Base-by-base conservation (phyloP, 2,888 invertebrate species). In the Philereme vetulata region DNA sequence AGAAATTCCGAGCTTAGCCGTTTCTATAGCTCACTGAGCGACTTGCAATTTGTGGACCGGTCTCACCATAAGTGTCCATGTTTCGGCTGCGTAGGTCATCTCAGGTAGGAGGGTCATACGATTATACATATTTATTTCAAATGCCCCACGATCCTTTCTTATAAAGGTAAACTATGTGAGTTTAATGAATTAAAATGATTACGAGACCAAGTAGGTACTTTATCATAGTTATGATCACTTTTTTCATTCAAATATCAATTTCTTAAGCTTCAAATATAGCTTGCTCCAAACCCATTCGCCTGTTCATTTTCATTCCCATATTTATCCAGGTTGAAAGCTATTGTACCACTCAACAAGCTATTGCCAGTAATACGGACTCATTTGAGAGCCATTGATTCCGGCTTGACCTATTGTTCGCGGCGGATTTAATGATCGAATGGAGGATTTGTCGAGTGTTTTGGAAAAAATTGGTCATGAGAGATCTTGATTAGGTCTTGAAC, bases 351-450 rank as follows among this genome's bases (percentile, higher is more conserved):
- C 60, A 69, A 66, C 59, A 61, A 62, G 34, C 57, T 48, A 53
- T 43, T 62, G 51, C 50, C 51, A 60, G 64, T 68, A 70, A 76
- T 78, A 75, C 75, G 72, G 72, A 71, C 72, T 72, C 72, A 71
- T 72, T 72, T 64, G 65, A 72, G 58, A 50, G 75, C 74, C 73
- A 77, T 76, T 72, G 77, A 75, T 76, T 68, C 66, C 68, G 59
- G 61, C 65, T 70, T 68, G 70, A 67, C 66, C 68, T 60, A 66
- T 67, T 67, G 65, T 69, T 54, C 33, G 47, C 48, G 35, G 36
- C 40, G 21, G 60, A 60, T 67, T 61, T 64, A 70, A 64, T 66
- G 66, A 62, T 53, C 21, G 51, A 21, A 61, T 58, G 7, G 36
- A 48, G 49, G 51, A 52, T 56, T 48, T 47, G 45, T 53, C n/a